A percentile compares a stretch with the other conserved stretches of the same genome.
These are phyloP conservation scores for Heliothis subflexa DNA, from an alignment of 1,140 invertebrate genomes.

Conservation along the genomic window DNA sequence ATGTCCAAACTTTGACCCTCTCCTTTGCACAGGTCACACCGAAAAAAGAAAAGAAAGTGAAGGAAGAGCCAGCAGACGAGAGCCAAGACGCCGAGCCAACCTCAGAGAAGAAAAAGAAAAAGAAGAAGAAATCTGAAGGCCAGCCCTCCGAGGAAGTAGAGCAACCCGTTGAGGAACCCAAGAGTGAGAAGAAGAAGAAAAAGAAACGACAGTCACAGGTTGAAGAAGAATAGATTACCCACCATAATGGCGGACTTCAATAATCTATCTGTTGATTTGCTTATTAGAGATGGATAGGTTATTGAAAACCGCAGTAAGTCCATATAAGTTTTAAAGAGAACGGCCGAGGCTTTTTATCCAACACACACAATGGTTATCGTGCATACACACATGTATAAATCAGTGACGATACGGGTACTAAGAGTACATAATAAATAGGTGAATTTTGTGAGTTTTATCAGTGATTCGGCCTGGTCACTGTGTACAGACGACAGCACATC, in stretches of 20 bases:
- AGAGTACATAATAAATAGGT: neutral
- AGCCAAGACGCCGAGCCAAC: slow-evolving; percentile 13
- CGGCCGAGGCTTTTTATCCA: no score
- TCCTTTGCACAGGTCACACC: slow-evolving; percentile 20
- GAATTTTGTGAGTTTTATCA: neutral
- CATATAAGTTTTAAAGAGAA: no score
- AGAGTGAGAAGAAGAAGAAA: slow-evolving; percentile 52
- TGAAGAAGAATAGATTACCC: slow-evolving; percentile 33
- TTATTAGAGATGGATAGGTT: neutral
- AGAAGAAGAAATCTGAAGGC: slow-evolving; percentile 22
- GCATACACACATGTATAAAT: neutral
- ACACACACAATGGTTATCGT: no score
- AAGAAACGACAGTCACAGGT: slow-evolving; percentile 46
- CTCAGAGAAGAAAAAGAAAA: slow-evolving; percentile 45
- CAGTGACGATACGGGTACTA: slow-evolving; percentile 7
- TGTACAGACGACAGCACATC: neutral
- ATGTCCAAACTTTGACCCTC: neutral
- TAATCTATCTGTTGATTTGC: neutral
- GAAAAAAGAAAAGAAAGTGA: slow-evolving; percentile 34
- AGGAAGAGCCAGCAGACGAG: slow-evolving; percentile 2
- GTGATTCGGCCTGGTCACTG: slow-evolving; percentile 8
- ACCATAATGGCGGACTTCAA: neutral
- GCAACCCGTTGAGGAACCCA: slow-evolving; percentile 38
- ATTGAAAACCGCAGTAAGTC: no score
- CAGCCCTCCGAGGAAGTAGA: slow-evolving; percentile 25